phyloP scores from a whole-genome alignment of 92 coral and sea anemone genomes.

The Pocillopora grandis region DNA sequence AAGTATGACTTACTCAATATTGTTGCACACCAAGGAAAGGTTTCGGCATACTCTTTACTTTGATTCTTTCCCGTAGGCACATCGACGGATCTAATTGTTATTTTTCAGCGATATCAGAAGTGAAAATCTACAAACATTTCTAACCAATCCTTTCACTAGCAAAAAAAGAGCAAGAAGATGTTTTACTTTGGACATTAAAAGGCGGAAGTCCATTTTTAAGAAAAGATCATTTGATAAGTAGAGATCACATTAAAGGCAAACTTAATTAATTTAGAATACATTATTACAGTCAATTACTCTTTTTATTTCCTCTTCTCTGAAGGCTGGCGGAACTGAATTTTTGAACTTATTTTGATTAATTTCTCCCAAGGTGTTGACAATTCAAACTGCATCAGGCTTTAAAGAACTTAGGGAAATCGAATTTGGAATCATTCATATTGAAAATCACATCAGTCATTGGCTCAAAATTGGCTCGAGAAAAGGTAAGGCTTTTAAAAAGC shows the following conservation, averaged over 20 bases:
- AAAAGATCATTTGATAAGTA: background rate
- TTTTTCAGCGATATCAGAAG: background rate
- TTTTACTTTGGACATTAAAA: conserved; percentile 1
- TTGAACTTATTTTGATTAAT: background rate
- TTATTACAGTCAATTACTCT: background rate
- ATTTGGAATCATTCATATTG: too few species aligned
- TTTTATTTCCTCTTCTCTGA: background rate
- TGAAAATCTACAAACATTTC: background rate
- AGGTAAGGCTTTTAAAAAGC: too few species aligned
- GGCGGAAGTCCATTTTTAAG: background rate
- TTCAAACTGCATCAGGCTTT: background rate
- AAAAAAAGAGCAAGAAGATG: background rate
- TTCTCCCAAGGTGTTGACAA: background rate
- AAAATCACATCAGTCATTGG: too few species aligned
- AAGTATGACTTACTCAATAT: too few species aligned
- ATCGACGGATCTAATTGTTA: background rate
- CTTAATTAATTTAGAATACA: background rate
- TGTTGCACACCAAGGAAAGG: background rate
- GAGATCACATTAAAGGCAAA: background rate
- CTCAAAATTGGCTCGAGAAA: too few species aligned
- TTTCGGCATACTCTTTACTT: background rate
- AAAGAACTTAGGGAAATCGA: too few species aligned
- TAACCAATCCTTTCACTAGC: background rate
- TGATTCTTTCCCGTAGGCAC: background rate
- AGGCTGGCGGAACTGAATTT: background rate